Percentiles rank a stretch among this genome's conserved stretches.
Conservation (phyloP, 2,113 vertebrate species). For the Pristiophorus japonicus region DNA sequence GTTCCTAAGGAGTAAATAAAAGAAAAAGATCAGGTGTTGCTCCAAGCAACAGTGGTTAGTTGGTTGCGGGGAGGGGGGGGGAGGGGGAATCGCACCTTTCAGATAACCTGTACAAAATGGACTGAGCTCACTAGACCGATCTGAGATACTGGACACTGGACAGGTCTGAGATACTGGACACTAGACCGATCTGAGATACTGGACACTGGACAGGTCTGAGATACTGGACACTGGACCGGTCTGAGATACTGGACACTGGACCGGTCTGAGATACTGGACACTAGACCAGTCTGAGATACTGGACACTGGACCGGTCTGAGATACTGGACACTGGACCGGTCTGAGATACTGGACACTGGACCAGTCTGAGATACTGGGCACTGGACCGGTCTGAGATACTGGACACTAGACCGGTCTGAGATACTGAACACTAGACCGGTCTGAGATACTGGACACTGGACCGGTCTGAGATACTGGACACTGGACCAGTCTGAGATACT, state of each 20-base stretch:
- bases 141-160: background rate
- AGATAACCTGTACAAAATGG: background rate
- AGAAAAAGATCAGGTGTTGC: slow-evolving; percentile 19
- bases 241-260: background rate
- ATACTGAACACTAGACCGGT: background rate
- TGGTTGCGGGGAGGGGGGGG: background rate
- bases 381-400: background rate
- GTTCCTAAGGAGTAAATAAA: slow-evolving; percentile 58
- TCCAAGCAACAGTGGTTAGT: background rate
- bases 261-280: background rate
- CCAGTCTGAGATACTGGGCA: background rate
- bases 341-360: no score
- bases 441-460: background rate
- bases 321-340: background rate
- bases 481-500: no score
- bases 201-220: background rate
- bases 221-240: background rate
- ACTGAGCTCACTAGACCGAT: background rate
- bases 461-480: background rate
- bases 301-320: background rate
- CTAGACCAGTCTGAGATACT: background rate
- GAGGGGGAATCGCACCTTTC: background rate
- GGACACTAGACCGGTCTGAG: no score
- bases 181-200: background rate
- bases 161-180: background rate